These are phyloP conservation scores for Brachionus plicatilis DNA, from an alignment of 1,140 invertebrate genomes.

Conservation along the genomic window DNA sequence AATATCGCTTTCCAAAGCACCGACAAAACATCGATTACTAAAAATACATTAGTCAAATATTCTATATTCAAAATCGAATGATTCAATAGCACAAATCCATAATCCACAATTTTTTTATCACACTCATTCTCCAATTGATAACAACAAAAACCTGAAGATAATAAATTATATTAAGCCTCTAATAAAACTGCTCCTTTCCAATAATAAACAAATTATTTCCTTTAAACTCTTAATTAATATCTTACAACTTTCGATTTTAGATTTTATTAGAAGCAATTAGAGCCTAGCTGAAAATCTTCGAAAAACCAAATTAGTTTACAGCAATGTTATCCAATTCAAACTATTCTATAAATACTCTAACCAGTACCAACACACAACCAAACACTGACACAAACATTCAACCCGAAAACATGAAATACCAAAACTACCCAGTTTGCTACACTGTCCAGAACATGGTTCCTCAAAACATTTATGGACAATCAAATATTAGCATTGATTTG, in stretches of 20 bases:
- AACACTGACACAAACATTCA: not conserved
- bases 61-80: not conserved
- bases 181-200: slow-evolving; percentile 21
- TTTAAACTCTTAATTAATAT: slow-evolving; percentile 19
- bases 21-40: not conserved
- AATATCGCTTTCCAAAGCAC: not conserved
- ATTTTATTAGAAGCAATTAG: slow-evolving; percentile 33
- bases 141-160: not conserved
- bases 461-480: not conserved
- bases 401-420: not conserved
- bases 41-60: not conserved
- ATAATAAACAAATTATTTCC: slow-evolving; percentile 39
- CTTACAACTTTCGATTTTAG: not conserved
- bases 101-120: not conserved
- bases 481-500: not conserved
- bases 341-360: slow-evolving; percentile 6
- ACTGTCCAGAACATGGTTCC: not conserved
- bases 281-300: not conserved
- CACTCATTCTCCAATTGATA: not conserved
- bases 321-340: not conserved
- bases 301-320: not conserved
- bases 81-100: not conserved
- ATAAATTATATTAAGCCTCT: not conserved
- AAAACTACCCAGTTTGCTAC: not conserved
- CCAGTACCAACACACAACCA: not conserved